Evolutionary conservation across 2,113 vertebrate genomes (phyloP).

Genomic region (Aptenodytes patagonicus): DNA sequence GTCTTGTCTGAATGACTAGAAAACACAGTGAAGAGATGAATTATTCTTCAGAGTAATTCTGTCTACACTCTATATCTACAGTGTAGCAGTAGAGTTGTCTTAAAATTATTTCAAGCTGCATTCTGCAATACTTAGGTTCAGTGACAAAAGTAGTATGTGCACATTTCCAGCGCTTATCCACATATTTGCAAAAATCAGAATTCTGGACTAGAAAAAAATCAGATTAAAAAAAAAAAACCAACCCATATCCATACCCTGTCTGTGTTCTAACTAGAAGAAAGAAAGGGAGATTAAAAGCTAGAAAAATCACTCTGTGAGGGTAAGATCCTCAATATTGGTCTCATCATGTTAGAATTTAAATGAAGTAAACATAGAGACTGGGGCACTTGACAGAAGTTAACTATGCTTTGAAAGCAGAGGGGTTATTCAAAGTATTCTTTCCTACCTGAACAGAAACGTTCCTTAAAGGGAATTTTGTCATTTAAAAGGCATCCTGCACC

Average conservation of each 20-base stretch:
- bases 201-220: neutral
- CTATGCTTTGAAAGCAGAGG: neutral
- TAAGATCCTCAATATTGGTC: neutral
- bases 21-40: neutral
- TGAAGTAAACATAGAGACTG: neutral
- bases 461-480: neutral
- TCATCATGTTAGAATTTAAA: neutral
- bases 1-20: neutral
- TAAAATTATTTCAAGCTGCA: neutral
- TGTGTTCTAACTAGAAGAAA: neutral
- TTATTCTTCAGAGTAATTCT: neutral
- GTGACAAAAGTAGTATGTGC: neutral
- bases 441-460: neutral
- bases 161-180: neutral
- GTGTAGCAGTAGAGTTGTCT: neutral
- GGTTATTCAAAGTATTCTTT: neutral
- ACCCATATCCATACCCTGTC: neutral
- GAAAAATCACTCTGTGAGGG: neutral
- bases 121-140: neutral
- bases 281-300: neutral
- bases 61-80: neutral
- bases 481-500: neutral
- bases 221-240: neutral
- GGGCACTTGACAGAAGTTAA: neutral
- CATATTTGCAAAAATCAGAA: neutral